These are phyloP conservation scores for Cyphomyrus plagiostoma DNA, from an alignment of 2,113 vertebrate genomes.

Conservation along the genomic window DNA sequence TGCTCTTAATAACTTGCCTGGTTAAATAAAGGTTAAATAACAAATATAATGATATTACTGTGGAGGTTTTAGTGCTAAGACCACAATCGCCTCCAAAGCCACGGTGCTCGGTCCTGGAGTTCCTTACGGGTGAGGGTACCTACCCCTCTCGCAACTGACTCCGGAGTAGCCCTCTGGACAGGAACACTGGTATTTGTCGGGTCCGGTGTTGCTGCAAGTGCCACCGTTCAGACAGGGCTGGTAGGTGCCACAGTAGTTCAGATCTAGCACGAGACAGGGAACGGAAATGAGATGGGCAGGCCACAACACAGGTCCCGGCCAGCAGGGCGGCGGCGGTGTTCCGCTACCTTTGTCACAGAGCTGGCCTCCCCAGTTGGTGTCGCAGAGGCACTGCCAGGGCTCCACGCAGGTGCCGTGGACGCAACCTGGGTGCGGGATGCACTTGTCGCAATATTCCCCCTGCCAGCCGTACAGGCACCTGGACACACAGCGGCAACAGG, in stretches of 20 bases:
- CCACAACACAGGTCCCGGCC: not conserved
- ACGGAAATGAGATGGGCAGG: not conserved
- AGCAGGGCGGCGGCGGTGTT: not conserved
- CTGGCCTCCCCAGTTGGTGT: conserved; percentile 98
- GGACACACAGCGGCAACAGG: conserved; percentile 32
- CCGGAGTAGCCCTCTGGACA: conserved; percentile 93
- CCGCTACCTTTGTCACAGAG: conserved; percentile 92
- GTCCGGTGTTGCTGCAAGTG: conserved; percentile 94
- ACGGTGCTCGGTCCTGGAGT: too few species aligned
- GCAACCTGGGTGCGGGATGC: conserved; percentile 93
- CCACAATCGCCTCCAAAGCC: not conserved
- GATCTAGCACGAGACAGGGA: conserved; percentile 58
- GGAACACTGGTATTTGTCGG: conserved; percentile 94
- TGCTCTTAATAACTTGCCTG: not conserved
- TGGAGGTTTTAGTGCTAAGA: not conserved
- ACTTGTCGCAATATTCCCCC: conserved; percentile 94
- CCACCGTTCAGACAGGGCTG: conserved; percentile 89
- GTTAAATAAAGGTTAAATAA: not conserved
- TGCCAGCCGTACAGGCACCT: conserved; percentile 98
- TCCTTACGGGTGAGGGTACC: conserved; percentile 33
- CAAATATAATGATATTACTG: not conserved
- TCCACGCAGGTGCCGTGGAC: conserved; percentile 90
- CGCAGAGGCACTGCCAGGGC: conserved; percentile 97
- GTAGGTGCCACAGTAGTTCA: conserved; percentile 93
- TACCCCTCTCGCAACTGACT: conserved; percentile 90